phyloP scores from a whole-genome alignment of 1,140 invertebrate species.

The Bombus vancouverensis region DNA sequence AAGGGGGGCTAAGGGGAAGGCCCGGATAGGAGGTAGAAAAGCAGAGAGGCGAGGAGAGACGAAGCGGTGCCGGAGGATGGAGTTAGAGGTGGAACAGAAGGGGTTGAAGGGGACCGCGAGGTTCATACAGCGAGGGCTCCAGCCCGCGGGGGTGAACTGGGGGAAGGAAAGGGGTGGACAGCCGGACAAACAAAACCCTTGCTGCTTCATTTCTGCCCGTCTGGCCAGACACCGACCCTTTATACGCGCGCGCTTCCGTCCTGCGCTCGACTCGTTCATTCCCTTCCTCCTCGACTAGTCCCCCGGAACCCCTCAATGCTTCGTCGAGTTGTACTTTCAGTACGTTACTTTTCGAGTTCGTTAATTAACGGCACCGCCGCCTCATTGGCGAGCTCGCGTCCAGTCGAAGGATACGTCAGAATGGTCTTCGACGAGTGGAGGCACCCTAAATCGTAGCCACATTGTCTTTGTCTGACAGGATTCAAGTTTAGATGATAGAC shows the following conservation, averaged over 20 bases:
- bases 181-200: conserved; percentile 83
- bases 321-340: conserved; percentile 71
- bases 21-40: conserved; percentile 10
- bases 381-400: conserved; percentile 37
- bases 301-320: conserved; percentile 44
- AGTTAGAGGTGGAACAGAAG: conserved; percentile 59
- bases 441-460: conserved; percentile 55
- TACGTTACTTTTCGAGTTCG: conserved; percentile 77
- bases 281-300: conserved; percentile 47
- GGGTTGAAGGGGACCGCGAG: conserved; percentile 60
- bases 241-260: conserved; percentile 74
- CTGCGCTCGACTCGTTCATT: conserved; percentile 52
- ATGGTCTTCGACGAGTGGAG: conserved; percentile 45
- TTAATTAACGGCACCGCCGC: conserved; percentile 76
- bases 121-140: conserved; percentile 59
- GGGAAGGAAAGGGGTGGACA: conserved; percentile 78
- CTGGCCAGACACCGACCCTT: conserved; percentile 81
- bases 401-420: conserved; percentile 55
- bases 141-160: conserved; percentile 55
- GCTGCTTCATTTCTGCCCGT: conserved; percentile 82
- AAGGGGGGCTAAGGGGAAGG: conserved; percentile 3
- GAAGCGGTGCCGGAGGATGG: conserved; percentile 41
- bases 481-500: conserved; percentile 5
- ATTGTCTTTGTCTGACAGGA: conserved; percentile 50
- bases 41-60: background rate